Conservation (phyloP, 2,797 vertebrate genomes). For the Sebastes kiyomatsui region DNA sequence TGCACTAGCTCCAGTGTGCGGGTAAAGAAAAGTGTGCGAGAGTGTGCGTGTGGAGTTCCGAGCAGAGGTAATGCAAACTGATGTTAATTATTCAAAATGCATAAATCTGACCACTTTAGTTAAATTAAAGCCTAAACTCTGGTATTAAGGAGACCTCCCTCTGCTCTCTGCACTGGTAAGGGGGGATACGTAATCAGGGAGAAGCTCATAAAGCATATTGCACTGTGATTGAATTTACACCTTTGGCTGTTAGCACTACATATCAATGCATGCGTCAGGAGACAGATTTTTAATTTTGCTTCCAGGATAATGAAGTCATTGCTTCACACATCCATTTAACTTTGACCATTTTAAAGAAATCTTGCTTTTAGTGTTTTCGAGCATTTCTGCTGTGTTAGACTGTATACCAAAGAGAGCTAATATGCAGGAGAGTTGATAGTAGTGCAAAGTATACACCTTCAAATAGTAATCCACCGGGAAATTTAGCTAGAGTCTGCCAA, state of each 20-base stretch:
- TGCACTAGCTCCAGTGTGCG: not conserved
- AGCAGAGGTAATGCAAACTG: constrained; percentile 56
- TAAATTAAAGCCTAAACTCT: constrained; percentile 73
- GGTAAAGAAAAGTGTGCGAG: not conserved
- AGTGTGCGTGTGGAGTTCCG: constrained; percentile 13
- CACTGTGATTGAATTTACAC: constrained; percentile 55
- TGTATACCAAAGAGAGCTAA: not conserved
- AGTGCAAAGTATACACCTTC: not conserved
- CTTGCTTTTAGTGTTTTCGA: not conserved
- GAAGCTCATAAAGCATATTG: constrained; percentile 64
- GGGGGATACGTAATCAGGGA: constrained; percentile 51
- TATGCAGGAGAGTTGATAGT: not conserved
- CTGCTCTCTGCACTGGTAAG: constrained; percentile 19
- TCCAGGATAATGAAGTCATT: constrained; percentile 22
- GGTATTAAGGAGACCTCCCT: constrained; percentile 57
- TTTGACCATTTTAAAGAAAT: constrained; percentile 3
- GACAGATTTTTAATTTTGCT: constrained; percentile 29
- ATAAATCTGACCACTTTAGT: constrained; percentile 77
- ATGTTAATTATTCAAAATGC: constrained; percentile 76
- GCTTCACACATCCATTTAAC: constrained; percentile 3
- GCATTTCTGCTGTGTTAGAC: not conserved
- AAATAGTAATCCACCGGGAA: not conserved
- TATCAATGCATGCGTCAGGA: constrained; percentile 22
- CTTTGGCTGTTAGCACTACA: constrained; percentile 43
- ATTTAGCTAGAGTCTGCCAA: not conserved